Evolutionary conservation across 2,888 invertebrate genomes (phyloP).

Genomic region (Synanthedon andrenaeformis): DNA sequence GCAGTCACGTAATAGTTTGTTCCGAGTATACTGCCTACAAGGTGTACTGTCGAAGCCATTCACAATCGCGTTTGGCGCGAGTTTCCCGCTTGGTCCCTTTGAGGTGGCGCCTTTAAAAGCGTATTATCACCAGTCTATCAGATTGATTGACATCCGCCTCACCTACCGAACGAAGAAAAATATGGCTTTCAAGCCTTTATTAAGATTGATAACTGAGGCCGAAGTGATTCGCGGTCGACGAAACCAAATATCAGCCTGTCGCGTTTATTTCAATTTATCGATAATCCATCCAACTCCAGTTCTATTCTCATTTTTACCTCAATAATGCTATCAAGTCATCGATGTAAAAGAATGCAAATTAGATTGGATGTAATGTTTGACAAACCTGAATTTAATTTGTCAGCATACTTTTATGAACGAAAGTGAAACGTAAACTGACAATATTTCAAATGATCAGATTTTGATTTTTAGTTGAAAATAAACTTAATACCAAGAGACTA

Average conservation of each 20-base stretch:
- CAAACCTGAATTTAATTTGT: no score
- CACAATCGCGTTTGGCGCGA: neutral
- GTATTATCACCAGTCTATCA: conserved; percentile 38
- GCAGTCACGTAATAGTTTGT: no score
- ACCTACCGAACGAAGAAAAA: conserved; percentile 44
- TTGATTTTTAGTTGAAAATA: no score
- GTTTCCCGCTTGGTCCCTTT: neutral
- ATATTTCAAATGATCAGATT: no score
- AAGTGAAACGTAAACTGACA: no score
- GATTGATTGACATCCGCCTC: conserved; percentile 47
- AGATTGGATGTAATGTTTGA: no score
- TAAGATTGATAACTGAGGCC: conserved; percentile 47
- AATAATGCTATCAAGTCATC: no score
- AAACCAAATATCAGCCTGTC: conserved; percentile 20
- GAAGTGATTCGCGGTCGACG: conserved; percentile 19
- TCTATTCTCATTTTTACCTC: neutral
- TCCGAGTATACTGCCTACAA: no score
- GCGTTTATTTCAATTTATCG: conserved; percentile 13
- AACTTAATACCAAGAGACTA: no score
- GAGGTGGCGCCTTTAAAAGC: conserved; percentile 14
- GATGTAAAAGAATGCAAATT: no score
- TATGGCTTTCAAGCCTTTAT: conserved; percentile 53
- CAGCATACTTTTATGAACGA: no score
- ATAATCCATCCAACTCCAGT: conserved; percentile 1
- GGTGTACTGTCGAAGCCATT: no score